Evolutionary conservation across 2,888 invertebrate species (phyloP), one percentile per base, ranked within the genome.

Genomic region (Cancer borealis): DNA sequence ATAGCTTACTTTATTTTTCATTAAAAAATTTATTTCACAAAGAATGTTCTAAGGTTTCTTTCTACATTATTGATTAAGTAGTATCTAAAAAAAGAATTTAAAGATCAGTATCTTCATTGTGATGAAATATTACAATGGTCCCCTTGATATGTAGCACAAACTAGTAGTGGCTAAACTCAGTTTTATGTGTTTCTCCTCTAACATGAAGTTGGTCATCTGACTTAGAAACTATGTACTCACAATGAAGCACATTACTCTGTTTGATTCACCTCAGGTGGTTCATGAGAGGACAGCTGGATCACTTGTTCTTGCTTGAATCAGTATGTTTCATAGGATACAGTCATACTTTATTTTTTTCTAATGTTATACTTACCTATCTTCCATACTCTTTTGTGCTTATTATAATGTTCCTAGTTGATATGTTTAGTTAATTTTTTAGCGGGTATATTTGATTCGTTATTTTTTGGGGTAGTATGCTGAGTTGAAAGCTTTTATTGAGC

Each of bases 271-370:
- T 60, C 60, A 60, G 73, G 73, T 79, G 73, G 26, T 79, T 79
- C 73, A 79, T 79, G 39, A 39, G 39, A 30, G 84, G 84, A 84
- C 84, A 84, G 84, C 84, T 84, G 84, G 84, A 84, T 84, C 84
- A 84, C 84, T 84, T 84, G 84, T 84, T 84, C 14, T 84, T 84
- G 84, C 84, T 84, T 84, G 84, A 39, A 14, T 39, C 30, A 84
- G 14, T 84, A 39, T 84, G 10, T 84, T 84, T 39, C 39, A 14
- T 30, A 84, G 84, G 30, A 0, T 39, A 84, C 14, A 10, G 39
- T 14, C 39, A 12, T n/a, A 26, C 26, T n/a, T 79, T 30, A n/a
- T n/a, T 10, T 79, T n/a, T 66, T 79, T 79, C 30, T 79, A 5
- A 79, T 84, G 3, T 84, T 73, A 26, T n/a, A 73, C n/a, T 73